Conservation (phyloP, 64 coral and sea anemone genomes). For the Dendrophyllia cribrosa region DNA sequence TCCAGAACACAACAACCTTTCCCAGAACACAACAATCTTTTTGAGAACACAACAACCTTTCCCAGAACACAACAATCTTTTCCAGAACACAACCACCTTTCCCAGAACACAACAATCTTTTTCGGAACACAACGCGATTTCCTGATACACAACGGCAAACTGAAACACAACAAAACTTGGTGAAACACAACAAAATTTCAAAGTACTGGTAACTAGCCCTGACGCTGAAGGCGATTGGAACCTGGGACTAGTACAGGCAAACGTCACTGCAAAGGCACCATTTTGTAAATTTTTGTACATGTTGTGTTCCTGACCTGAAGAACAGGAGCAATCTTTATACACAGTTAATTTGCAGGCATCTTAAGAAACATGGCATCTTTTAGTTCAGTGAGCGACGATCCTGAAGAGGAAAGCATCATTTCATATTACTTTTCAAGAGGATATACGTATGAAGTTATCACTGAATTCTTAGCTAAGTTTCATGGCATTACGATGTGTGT, state of each 20-base stretch:
- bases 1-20: not conserved
- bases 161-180: constrained; percentile 1
- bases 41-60: not conserved
- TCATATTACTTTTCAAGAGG: constrained; percentile 60
- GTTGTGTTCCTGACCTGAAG: not conserved
- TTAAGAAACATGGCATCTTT: not conserved
- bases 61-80: constrained; percentile 8
- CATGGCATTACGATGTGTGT: constrained; percentile 66
- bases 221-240: not conserved
- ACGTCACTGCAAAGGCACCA: not conserved
- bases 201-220: constrained; percentile 1
- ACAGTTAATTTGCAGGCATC: no score
- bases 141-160: not conserved
- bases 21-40: not conserved
- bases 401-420: constrained; percentile 50
- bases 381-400: not conserved
- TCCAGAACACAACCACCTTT: not conserved
- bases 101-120: constrained; percentile 8
- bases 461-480: constrained; percentile 62
- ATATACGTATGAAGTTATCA: constrained; percentile 56
- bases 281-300: not conserved
- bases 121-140: not conserved
- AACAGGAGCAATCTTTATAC: no score
- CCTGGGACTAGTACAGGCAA: not conserved
- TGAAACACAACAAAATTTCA: constrained; percentile 14